Base-by-base conservation (phyloP, 2,888 invertebrate genomes). In the Dioctria rufipes region DNA sequence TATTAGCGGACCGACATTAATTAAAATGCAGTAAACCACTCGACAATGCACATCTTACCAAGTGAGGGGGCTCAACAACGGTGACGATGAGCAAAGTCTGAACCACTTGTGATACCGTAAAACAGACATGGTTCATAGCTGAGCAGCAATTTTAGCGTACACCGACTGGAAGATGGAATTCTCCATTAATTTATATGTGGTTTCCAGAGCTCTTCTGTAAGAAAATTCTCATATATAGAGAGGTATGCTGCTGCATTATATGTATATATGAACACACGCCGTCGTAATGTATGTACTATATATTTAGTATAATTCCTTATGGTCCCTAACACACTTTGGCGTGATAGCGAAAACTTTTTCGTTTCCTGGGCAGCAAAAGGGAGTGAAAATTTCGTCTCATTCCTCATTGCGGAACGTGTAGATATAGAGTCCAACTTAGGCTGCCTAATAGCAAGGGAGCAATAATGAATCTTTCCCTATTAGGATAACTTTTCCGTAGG, bases 401-500 rank as follows among this genome's bases (percentile, higher is more conserved):
- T 8, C 60, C 61, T 65, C 65, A 40, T 39, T 40, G 5, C 65
- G 6, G 3, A n/a, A 13, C 13, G 13, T 61, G 61, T 25, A 75
- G 46, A 75, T 25, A 25, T 60, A 60, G 46, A 43, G 75, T 75
- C 58, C 75, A 42, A 60, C 43, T 60, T 61, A 61, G 75, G 43
- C 75, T 60, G 43, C 58, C 60, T 75, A 75, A 75, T 75, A 75
- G 75, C 58, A 60, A 61, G 46, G 71, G 43, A 75, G 60, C 75
- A 75, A 75, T 75, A 75, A 75, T 75, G 75, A 75, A 75, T 75
- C 75, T 75, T 61, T 75, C 39, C 75, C 75, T 75, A 75, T 75
- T 60, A 75, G 60, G 46, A 60, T 42, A 75, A 75, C 60, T 75
- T 75, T 75, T 75, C 42, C 46, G 58, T 46, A 61, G 43, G 43